Evolutionary conservation across 2,888 invertebrate species (phyloP).

Genomic region (Stenchaetothrips biformis): DNA sequence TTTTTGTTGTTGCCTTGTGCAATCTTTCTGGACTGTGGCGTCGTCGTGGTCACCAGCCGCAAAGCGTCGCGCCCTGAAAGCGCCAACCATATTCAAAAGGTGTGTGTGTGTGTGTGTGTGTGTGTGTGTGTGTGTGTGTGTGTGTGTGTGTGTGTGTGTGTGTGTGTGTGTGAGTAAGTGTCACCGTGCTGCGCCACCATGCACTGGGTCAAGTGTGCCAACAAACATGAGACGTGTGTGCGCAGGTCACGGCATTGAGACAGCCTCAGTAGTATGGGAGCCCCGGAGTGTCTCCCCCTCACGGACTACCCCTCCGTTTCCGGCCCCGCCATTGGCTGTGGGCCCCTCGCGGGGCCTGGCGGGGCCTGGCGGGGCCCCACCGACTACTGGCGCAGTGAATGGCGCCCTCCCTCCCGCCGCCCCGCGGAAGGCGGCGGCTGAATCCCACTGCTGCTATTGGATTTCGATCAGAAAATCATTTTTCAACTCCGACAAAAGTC

Average conservation of each 20-base stretch:
- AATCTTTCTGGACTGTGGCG: too few species aligned
- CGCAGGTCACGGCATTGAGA: too few species aligned
- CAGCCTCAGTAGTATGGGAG: too few species aligned
- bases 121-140: neutral
- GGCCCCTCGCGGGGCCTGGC: neutral
- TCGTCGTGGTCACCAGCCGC: too few species aligned
- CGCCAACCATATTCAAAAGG: too few species aligned
- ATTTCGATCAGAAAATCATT: constrained; percentile 25
- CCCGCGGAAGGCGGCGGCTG: neutral
- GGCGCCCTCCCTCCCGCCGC: neutral
- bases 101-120: neutral
- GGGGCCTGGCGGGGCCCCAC: neutral
- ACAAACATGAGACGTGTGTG: neutral
- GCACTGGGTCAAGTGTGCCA: neutral
- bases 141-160: neutral
- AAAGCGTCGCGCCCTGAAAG: too few species aligned
- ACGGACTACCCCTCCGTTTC: neutral
- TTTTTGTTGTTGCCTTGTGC: too few species aligned
- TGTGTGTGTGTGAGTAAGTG: neutral
- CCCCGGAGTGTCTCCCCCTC: too few species aligned
- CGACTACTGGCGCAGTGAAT: neutral
- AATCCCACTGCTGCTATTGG: constrained; percentile 18
- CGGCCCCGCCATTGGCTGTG: neutral
- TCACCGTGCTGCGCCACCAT: neutral
- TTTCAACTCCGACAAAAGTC: constrained; percentile 12